Conservation (phyloP, 2,797 vertebrate genomes). For the Rhyacichthys aspro region DNA sequence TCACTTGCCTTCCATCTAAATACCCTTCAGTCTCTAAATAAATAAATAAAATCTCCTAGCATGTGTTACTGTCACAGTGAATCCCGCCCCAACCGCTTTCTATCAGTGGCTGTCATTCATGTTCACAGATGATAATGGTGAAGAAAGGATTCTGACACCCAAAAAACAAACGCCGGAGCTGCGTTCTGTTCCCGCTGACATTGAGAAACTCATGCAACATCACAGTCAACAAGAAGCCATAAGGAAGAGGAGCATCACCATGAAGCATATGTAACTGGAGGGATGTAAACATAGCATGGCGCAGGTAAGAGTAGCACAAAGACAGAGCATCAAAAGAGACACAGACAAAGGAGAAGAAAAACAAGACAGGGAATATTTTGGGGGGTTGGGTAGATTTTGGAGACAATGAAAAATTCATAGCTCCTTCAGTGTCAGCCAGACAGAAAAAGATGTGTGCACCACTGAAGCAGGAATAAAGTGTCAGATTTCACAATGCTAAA, state of each 20-base stretch:
- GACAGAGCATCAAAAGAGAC: slow-evolving; percentile 28
- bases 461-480: slow-evolving; percentile 70
- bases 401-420: slow-evolving; percentile 76
- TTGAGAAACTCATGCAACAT: slow-evolving; percentile 43
- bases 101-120: not conserved
- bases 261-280: slow-evolving; percentile 5
- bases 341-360: not conserved
- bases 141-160: slow-evolving; percentile 30
- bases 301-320: slow-evolving; percentile 29
- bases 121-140: slow-evolving; percentile 31
- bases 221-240: slow-evolving; percentile 45
- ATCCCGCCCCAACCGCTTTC: too few relatives aligned
- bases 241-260: slow-evolving; percentile 12
- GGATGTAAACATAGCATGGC: slow-evolving; percentile 27
- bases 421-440: slow-evolving; percentile 66
- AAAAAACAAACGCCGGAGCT: slow-evolving; percentile 38
- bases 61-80: too few relatives aligned
- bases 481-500: slow-evolving; percentile 71
- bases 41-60: too few relatives aligned
- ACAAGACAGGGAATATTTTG: not conserved
- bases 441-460: slow-evolving; percentile 62
- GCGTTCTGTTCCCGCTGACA: slow-evolving; percentile 40
- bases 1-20: too few relatives aligned
- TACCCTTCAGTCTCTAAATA: too few relatives aligned
- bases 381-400: slow-evolving; percentile 45